Conservation (phyloP, 2,888 invertebrate species). For the Capitulum mitella region DNA sequence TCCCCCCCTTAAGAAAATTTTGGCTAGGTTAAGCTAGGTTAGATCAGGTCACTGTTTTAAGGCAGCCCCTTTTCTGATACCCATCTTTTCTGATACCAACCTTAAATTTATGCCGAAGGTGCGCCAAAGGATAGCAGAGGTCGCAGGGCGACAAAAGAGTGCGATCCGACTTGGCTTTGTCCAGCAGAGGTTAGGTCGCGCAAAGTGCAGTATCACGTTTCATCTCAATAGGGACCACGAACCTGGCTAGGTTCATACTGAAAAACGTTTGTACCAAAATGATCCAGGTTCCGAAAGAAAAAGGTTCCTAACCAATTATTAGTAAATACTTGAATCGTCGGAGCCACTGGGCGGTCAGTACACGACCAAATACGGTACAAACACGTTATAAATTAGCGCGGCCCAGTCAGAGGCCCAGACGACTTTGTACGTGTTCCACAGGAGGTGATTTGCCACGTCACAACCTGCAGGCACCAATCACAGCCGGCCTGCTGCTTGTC, state of each 20-base stretch:
- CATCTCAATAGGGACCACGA: no score
- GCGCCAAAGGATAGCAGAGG: no score
- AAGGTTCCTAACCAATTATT: neutral
- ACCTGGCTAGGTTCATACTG: no score
- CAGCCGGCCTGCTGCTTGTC: neutral
- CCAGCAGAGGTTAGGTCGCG: no score
- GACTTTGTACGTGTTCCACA: neutral
- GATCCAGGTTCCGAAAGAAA: neutral
- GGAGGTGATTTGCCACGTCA: neutral
- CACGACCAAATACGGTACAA: neutral
- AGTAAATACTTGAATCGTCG: constrained; percentile 3
- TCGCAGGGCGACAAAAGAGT: no score
- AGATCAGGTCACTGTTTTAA: neutral
- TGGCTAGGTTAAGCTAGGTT: no score
- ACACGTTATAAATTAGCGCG: neutral
- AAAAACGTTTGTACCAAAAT: neutral
- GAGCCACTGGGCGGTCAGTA: neutral
- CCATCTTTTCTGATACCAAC: no score
- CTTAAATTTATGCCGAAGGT: no score
- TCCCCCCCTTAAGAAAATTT: no score
- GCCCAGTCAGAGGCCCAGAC: neutral
- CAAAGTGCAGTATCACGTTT: no score
- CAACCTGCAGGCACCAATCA: no score
- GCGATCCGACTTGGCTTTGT: no score
- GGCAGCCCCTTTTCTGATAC: neutral